Evolutionary conservation across 2,797 vertebrate species (phyloP).

Genomic region (Onychomys arenicola): DNA sequence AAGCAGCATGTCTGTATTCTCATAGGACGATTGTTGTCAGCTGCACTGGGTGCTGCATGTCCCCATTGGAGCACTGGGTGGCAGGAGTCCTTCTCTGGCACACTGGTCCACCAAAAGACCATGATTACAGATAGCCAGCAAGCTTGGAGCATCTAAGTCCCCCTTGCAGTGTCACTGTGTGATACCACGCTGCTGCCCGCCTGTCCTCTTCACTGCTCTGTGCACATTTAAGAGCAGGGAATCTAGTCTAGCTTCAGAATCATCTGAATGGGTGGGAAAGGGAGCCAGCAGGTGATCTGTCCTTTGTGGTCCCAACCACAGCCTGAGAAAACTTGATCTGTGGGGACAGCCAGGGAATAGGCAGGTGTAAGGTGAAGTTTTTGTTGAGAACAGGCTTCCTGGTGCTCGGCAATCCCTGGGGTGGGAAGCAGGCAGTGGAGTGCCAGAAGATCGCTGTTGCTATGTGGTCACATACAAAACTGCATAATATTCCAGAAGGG

Average conservation of each 20-base stretch:
- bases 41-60: not conserved
- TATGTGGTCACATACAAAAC: not conserved
- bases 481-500: too few relatives aligned
- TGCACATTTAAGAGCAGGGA: not conserved
- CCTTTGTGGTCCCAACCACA: not conserved
- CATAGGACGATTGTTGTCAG: not conserved
- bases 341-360: not conserved
- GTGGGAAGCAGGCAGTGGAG: not conserved
- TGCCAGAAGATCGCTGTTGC: too few relatives aligned
- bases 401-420: too few relatives aligned
- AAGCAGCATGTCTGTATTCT: not conserved
- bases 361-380: too few relatives aligned
- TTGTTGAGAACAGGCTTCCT: not conserved
- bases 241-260: not conserved
- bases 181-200: not conserved
- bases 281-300: not conserved
- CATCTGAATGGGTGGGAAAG: not conserved
- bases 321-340: not conserved
- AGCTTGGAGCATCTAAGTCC: too few relatives aligned
- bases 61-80: not conserved
- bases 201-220: not conserved
- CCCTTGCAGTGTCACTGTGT: not conserved
- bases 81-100: not conserved
- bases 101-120: not conserved
- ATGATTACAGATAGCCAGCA: not conserved